Percentiles rank a stretch among this genome's conserved stretches.
Conservation (phyloP, 1,140 invertebrate species). For the Orius laevigatus region DNA sequence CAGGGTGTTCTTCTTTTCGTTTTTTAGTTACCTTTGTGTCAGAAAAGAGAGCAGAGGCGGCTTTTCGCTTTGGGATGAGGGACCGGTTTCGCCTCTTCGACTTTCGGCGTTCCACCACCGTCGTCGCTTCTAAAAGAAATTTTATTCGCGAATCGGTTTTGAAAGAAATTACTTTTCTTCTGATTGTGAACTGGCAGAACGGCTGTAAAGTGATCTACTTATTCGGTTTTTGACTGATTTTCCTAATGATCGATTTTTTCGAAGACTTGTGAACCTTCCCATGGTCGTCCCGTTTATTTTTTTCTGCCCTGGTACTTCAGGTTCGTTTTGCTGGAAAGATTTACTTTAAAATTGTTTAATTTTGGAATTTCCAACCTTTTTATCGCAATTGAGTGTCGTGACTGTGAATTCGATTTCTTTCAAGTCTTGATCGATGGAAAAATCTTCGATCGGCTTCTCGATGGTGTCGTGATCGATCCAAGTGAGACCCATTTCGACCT, state of each 20-base stretch:
- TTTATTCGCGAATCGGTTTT: not conserved
- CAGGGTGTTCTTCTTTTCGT: too few species aligned
- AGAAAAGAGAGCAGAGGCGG: constrained; percentile 13
- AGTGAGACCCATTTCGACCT: constrained; percentile 83
- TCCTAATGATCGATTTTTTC: constrained; percentile 17
- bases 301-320: constrained; percentile 10
- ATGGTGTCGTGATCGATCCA: constrained; percentile 88
- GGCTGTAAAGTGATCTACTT: constrained; percentile 21
- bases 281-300: constrained; percentile 11
- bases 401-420: constrained; percentile 75
- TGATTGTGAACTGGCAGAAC: constrained; percentile 9
- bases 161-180: constrained; percentile 11
- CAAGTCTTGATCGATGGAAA: constrained; percentile 43
- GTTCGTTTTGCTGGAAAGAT: not conserved
- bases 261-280: constrained; percentile 21
- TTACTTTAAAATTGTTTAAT: not conserved
- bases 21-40: constrained; percentile 1
- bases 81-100: not conserved
- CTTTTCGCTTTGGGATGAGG: constrained; percentile 13
- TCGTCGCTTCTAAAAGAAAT: constrained; percentile 6
- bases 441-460: constrained; percentile 73
- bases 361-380: constrained; percentile 15
- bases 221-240: constrained; percentile 17
- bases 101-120: not conserved
- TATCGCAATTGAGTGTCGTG: constrained; percentile 52